Percentiles rank a stretch among this genome's conserved stretches.
Evolutionary conservation across 2,113 vertebrate species (phyloP).

Genomic region (Catagonus wagneri): DNA sequence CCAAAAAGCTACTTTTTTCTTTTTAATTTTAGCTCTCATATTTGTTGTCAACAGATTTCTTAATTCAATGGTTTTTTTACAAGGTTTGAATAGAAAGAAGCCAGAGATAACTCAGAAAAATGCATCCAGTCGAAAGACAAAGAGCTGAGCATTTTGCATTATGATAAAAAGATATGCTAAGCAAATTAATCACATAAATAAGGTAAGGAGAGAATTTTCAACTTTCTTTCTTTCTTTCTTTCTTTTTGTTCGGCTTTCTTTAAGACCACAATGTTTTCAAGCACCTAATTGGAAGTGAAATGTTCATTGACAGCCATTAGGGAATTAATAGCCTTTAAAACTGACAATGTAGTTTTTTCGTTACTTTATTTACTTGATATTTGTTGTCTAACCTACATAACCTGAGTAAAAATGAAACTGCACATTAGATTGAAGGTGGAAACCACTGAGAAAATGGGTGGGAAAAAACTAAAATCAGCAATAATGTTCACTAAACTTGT

Average conservation of each 20-base stretch:
- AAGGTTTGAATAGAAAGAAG: constrained; percentile 27
- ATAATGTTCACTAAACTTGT: neutral
- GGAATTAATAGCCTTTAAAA: constrained; percentile 57
- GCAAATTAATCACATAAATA: constrained; percentile 61
- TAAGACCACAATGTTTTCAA: constrained; percentile 36
- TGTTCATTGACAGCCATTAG: constrained; percentile 23
- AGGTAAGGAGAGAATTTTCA: neutral
- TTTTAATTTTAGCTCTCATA: constrained; percentile 1
- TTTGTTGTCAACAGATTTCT: constrained; percentile 5
- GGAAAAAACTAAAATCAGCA: neutral
- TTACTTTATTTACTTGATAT: constrained; percentile 46
- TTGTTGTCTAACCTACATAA: constrained; percentile 29
- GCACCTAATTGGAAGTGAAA: constrained; percentile 37
- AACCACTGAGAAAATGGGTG: neutral
- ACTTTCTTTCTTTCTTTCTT: neutral
- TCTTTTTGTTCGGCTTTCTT: neutral
- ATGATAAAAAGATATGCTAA: neutral
- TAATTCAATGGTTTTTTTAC: neutral
- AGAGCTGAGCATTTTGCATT: neutral
- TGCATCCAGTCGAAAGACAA: neutral
- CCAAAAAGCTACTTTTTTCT: neutral
- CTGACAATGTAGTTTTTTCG: neutral
- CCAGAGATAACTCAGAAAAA: neutral
- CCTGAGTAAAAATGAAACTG: neutral
- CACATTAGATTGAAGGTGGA: neutral